Base-by-base conservation (phyloP, 23 tunicate genomes). In the Phallusia fumigata region DNA sequence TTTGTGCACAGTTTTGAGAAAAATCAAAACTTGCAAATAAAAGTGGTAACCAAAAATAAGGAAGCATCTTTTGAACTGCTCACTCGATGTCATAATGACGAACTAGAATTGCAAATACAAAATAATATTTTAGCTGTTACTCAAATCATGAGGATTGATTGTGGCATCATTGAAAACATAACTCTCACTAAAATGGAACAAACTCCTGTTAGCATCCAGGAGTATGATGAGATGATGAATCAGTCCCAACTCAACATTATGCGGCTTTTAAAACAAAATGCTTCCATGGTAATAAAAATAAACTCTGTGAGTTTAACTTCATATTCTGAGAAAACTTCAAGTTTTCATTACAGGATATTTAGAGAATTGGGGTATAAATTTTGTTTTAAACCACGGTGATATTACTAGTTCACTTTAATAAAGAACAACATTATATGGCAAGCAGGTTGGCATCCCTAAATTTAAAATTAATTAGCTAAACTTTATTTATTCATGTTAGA, bases 191-290 rank as follows among this genome's bases (percentile, higher is more conserved):
- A 58, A 13, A 58, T 58, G 69, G 13, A 58, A 58, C 2, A 21
- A 58, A 16, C 1, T 24, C 3, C 28, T 58, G 28, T 58, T 58
- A 24, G 28, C 28, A 21, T 3, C 13, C 28, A 58, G 28, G 5
- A 58, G 69, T 58, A 58, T 58, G 69, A 58, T 58, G 69, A 58
- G 26, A 21, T 58, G 69, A 58, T 58, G 69, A 58, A 8, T 6
- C 11, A 24, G 13, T 58, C 69, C 16, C 69, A 58, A 58, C 5
- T 58, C 26, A 58, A 58, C 3, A 58, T 58, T 5, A 24, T 58
- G 26, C 26, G 13, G 28, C 26, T 58, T 58, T 1, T 21, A 3
- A 58, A 58, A 22, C 69, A 58, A 21, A 24, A 58, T 58, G 28
- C 28, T 22, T 58, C 69, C 13, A 24, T 16, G 69, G 69, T 58